These are phyloP conservation scores for Siphamia tubifer DNA, from an alignment of 2,113 vertebrate genomes.

Conservation along the genomic window DNA sequence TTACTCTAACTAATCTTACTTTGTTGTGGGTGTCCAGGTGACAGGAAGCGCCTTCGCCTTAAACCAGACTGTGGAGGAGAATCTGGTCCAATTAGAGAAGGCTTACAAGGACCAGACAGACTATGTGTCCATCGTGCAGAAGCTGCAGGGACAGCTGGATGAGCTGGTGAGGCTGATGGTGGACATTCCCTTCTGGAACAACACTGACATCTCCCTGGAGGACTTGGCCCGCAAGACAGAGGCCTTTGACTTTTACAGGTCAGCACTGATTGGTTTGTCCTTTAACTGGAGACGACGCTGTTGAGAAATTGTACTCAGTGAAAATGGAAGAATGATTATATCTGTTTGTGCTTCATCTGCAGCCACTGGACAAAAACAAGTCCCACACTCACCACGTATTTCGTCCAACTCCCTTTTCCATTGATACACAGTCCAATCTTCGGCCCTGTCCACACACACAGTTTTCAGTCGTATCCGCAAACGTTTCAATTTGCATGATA, in stretches of 20 bases:
- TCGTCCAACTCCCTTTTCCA: too few species aligned
- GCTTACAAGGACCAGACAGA: conserved; percentile 85
- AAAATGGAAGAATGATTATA: too few species aligned
- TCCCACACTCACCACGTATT: too few species aligned
- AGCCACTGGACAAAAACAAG: too few species aligned
- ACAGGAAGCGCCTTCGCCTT: conserved; percentile 83
- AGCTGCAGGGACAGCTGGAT: conserved; percentile 88
- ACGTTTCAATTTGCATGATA: too few species aligned
- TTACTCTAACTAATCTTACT: background rate
- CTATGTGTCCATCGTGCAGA: conserved; percentile 86
- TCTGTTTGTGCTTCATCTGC: too few species aligned
- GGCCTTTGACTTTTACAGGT: conserved; percentile 95
- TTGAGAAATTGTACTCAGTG: too few species aligned
- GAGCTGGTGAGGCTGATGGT: conserved; percentile 84
- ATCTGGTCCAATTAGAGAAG: conserved; percentile 82
- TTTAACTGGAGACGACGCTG: background rate
- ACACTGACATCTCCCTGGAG: conserved; percentile 85
- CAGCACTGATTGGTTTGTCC: background rate
- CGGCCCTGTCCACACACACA: too few species aligned
- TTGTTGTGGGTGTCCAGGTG: conserved; percentile 74
- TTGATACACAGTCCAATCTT: too few species aligned
- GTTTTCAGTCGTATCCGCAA: too few species aligned
- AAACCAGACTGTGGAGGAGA: conserved; percentile 90
- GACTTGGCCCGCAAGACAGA: conserved; percentile 87
- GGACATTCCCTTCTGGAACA: conserved; percentile 92